These are phyloP conservation scores for Meiosimyza decipiens DNA, from an alignment of 2,888 invertebrate genomes.

Conservation along the genomic window DNA sequence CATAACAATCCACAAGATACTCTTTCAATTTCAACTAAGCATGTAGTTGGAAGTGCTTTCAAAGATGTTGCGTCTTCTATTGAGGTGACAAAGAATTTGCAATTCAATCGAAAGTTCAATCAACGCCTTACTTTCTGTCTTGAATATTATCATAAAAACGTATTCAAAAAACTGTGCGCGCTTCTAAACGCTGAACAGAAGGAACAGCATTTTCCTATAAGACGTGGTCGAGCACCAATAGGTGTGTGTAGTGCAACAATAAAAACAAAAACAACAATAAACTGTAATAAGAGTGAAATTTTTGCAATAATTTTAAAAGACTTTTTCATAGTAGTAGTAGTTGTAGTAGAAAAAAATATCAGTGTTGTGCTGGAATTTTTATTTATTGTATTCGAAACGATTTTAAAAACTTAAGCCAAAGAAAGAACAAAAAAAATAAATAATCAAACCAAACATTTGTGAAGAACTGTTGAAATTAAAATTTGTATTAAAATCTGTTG, in stretches of 20 bases:
- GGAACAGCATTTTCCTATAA: too few species aligned
- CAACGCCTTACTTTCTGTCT: slow-evolving; percentile 52
- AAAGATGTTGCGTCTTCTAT: slow-evolving; percentile 17
- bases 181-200: neutral
- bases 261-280: neutral
- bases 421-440: neutral
- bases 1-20: slow-evolving; percentile 1
- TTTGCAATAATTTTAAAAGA: slow-evolving; percentile 3
- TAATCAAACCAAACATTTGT: too few species aligned
- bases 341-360: neutral
- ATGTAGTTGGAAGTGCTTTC: slow-evolving; percentile 22
- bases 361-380: neutral
- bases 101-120: slow-evolving; percentile 51
- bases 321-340: too few species aligned
- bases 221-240: neutral
- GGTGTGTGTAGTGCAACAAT: too few species aligned
- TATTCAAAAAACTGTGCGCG: slow-evolving; percentile 49
- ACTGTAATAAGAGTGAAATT: neutral
- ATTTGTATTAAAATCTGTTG: too few species aligned
- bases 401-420: neutral
- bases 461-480: too few species aligned
- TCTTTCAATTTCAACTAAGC: slow-evolving; percentile 7
- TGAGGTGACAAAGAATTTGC: slow-evolving; percentile 35
- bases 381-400: neutral
- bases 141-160: slow-evolving; percentile 57